Conservation (phyloP, 2,888 invertebrate genomes). For the Trisateles emortualis region DNA sequence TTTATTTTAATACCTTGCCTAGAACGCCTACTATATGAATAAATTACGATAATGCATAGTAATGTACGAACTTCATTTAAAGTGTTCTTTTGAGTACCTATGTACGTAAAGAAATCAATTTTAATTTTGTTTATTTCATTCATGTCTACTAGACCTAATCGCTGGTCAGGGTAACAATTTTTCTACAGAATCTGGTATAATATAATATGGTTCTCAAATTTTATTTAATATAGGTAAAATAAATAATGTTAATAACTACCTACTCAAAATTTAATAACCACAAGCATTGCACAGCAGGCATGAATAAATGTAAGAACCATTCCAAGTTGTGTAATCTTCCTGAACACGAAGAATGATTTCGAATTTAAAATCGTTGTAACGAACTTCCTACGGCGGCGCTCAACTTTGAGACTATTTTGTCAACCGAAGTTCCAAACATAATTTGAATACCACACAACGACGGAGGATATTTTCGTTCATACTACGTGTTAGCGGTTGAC, state of each 20-base stretch:
- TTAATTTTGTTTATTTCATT: no score
- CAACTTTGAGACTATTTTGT: constrained; percentile 23
- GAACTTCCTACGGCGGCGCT: constrained; percentile 21
- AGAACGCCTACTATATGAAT: neutral
- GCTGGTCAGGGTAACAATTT: neutral
- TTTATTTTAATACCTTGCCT: neutral
- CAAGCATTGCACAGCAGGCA: neutral
- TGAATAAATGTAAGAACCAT: neutral
- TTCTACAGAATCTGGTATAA: neutral
- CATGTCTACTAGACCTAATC: no score
- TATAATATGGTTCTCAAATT: neutral
- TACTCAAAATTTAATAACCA: neutral
- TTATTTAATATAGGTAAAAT: neutral
- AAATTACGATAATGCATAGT: no score
- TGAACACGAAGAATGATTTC: constrained; percentile 21
- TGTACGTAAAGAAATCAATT: no score
- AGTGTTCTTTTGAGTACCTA: no score
- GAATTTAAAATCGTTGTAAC: constrained; percentile 25
- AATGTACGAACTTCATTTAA: no score
- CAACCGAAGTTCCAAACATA: constrained; percentile 30
- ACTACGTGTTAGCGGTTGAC: constrained; percentile 29
- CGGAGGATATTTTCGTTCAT: constrained; percentile 41
- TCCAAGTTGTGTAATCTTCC: constrained; percentile 14
- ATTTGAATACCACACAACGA: constrained; percentile 32
- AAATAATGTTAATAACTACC: neutral